phyloP scores from a whole-genome alignment of 2,113 vertebrate species.

The Australoheros scitulus region DNA sequence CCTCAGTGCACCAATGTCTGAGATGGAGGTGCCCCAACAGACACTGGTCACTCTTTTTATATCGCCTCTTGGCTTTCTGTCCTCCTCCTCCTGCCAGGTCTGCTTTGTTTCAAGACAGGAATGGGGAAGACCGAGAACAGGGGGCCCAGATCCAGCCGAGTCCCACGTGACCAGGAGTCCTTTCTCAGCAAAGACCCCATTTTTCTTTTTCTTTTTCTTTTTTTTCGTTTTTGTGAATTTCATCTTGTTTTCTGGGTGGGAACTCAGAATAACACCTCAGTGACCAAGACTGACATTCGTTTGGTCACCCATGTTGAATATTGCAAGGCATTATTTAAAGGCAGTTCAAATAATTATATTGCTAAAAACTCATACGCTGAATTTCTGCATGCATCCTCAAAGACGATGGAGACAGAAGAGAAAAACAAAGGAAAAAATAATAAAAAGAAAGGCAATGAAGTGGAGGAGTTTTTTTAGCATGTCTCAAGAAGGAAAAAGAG shows the following conservation, averaged over 20 bases:
- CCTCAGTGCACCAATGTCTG: slow-evolving; percentile 27
- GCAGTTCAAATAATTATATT: slow-evolving; percentile 60
- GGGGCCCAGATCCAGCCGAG: slow-evolving; percentile 37
- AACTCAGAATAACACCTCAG: slow-evolving; percentile 50
- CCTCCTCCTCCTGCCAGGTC: slow-evolving; percentile 62
- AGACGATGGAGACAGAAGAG: slow-evolving; percentile 49
- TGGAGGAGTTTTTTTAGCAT: slow-evolving; percentile 59
- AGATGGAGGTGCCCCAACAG: slow-evolving; percentile 56
- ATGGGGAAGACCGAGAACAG: slow-evolving; percentile 34
- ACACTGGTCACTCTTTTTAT: slow-evolving; percentile 62
- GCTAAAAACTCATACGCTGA: slow-evolving; percentile 68
- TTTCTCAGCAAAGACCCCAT: slow-evolving; percentile 35
- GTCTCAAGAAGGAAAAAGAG: slow-evolving; percentile 48
- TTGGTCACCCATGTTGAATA: slow-evolving; percentile 61
- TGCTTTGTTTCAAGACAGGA: slow-evolving; percentile 62
- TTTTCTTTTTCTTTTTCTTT: not conserved
- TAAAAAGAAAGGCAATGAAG: slow-evolving; percentile 17
- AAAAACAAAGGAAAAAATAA: slow-evolving; percentile 29
- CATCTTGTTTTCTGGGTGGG: slow-evolving; percentile 37
- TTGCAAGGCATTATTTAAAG: slow-evolving; percentile 64
- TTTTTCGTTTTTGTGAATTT: not conserved
- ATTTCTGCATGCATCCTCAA: slow-evolving; percentile 77
- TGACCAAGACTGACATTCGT: slow-evolving; percentile 54
- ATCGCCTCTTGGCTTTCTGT: slow-evolving; percentile 54
- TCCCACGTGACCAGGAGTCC: slow-evolving; percentile 36